Conservation (phyloP, 2,888 invertebrate species). For the Philereme transversata region DNA sequence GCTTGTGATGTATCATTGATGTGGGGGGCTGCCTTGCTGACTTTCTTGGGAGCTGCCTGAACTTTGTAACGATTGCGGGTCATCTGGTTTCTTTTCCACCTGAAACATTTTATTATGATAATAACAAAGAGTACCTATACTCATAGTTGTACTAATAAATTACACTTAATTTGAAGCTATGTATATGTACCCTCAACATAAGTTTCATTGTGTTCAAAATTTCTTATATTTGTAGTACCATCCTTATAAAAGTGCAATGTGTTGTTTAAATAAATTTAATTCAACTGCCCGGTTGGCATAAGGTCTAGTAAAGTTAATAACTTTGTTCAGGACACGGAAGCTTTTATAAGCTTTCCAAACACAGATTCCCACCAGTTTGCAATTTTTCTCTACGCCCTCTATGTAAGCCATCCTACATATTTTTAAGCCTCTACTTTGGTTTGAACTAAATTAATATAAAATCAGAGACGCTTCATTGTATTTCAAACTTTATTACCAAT, state of each 20-base stretch:
- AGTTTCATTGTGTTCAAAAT: not conserved
- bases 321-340: not conserved
- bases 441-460: too few relatives aligned
- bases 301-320: not conserved
- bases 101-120: conserved; percentile 42
- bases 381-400: too few relatives aligned
- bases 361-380: too few relatives aligned
- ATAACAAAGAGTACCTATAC: too few relatives aligned
- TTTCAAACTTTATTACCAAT: too few relatives aligned
- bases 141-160: too few relatives aligned
- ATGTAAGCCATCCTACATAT: too few relatives aligned
- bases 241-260: not conserved
- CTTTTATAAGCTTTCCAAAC: not conserved
- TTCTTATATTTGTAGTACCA: not conserved
- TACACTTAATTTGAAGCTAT: too few relatives aligned
- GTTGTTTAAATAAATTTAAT: not conserved
- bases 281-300: not conserved
- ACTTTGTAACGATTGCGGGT: conserved; percentile 63
- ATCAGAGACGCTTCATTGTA: too few relatives aligned
- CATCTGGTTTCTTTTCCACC: conserved; percentile 74
- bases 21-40: conserved; percentile 63
- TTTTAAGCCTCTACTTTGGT: too few relatives aligned
- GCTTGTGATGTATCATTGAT: conserved; percentile 42
- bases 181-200: too few relatives aligned
- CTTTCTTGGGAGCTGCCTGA: conserved; percentile 71